Evolutionary conservation across 1,140 invertebrate genomes (phyloP).

Genomic region (Yoshiicerus persimilis): DNA sequence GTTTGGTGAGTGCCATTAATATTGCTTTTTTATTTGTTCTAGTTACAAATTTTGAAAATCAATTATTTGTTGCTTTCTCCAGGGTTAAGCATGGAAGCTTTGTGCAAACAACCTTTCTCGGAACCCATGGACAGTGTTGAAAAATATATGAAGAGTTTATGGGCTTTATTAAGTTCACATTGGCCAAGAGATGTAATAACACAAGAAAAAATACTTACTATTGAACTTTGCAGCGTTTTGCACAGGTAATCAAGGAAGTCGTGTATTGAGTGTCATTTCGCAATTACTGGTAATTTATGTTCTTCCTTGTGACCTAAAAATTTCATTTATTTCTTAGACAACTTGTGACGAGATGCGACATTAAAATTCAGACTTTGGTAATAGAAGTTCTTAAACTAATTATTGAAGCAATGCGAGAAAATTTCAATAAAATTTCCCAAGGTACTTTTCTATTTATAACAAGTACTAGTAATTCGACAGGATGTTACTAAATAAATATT

Average conservation of each 20-base stretch:
- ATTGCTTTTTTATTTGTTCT: background rate
- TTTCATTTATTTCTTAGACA: constrained; percentile 62
- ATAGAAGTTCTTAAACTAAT: constrained; percentile 84
- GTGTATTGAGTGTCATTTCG: too few species aligned
- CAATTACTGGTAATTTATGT: too few species aligned
- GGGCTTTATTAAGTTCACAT: constrained; percentile 77
- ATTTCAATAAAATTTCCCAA: constrained; percentile 57
- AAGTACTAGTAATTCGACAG: too few species aligned
- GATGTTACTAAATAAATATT: background rate
- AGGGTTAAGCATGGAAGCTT: constrained; percentile 94
- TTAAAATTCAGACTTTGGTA: constrained; percentile 76
- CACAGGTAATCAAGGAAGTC: constrained; percentile 64
- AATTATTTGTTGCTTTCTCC: constrained; percentile 35
- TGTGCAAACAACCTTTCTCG: constrained; percentile 82
- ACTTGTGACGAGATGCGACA: constrained; percentile 82
- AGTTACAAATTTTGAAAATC: background rate
- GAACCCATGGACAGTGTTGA: constrained; percentile 80
- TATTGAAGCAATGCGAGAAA: constrained; percentile 75
- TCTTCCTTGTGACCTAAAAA: background rate
- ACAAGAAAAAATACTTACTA: constrained; percentile 74
- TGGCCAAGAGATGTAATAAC: constrained; percentile 79
- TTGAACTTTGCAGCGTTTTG: constrained; percentile 94
- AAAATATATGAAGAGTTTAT: constrained; percentile 79
- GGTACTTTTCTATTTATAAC: too few species aligned
- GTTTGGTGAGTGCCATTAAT: constrained; percentile 64